These are phyloP conservation scores for Fringilla coelebs DNA, from an alignment of 2,797 vertebrate genomes.

Conservation along the genomic window DNA sequence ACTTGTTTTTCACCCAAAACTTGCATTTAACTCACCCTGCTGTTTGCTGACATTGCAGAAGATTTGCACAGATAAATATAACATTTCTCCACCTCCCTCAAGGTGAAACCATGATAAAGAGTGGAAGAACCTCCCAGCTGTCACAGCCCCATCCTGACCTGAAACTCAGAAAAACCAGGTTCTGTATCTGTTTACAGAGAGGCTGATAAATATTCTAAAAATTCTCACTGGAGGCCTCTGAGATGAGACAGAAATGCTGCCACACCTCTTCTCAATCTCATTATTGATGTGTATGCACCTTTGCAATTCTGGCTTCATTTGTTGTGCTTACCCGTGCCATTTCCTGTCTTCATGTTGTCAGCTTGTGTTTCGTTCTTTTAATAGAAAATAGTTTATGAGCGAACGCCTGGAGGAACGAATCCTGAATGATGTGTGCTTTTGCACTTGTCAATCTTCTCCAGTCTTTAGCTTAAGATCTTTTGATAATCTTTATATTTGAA, in stretches of 20 bases:
- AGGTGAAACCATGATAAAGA: not conserved
- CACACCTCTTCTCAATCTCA: not conserved
- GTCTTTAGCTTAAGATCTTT: slow-evolving; percentile 26
- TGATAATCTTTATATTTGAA: slow-evolving; percentile 38
- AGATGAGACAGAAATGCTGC: not conserved
- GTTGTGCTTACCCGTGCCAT: slow-evolving; percentile 16
- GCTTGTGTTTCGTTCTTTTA: slow-evolving; percentile 36
- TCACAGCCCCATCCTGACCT: not conserved
- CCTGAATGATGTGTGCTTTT: slow-evolving; percentile 47
- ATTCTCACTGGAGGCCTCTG: not conserved
- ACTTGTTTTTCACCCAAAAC: not conserved
- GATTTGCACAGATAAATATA: not conserved
- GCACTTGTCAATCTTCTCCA: slow-evolving; percentile 59
- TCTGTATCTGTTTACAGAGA: not conserved
- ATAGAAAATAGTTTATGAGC: slow-evolving; percentile 40
- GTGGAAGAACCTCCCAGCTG: not conserved
- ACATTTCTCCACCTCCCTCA: not conserved
- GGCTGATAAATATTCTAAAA: not conserved
- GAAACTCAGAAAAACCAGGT: not conserved
- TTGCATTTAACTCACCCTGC: not conserved
- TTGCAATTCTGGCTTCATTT: not conserved
- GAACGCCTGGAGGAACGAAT: slow-evolving; percentile 7
- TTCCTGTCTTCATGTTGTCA: slow-evolving; percentile 30
- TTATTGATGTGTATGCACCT: not conserved
- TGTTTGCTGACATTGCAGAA: accelerated